Conservation (phyloP, 2,113 vertebrate genomes). For the Dicrurus megarhynchus region DNA sequence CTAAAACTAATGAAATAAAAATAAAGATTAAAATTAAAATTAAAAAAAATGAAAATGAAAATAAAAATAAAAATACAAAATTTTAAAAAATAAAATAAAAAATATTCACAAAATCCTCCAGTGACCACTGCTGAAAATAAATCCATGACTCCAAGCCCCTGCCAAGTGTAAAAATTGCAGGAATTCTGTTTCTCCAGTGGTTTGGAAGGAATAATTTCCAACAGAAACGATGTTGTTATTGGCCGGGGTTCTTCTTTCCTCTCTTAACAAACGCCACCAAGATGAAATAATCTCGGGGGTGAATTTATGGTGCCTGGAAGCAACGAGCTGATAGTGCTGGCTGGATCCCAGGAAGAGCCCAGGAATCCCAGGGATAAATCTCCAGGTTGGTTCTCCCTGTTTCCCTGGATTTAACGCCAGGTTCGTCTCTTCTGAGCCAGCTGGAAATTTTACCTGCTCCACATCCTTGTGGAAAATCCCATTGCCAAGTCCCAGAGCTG, state of each 20-base stretch:
- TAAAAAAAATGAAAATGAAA: too few relatives aligned
- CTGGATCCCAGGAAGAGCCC: neutral
- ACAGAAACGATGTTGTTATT: slow-evolving; percentile 32
- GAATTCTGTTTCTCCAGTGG: slow-evolving; percentile 13
- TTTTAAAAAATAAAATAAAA: neutral
- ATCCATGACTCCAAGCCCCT: neutral
- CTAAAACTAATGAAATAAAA: too few relatives aligned
- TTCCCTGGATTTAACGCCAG: neutral
- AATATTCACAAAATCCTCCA: too few relatives aligned
- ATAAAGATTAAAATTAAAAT: too few relatives aligned
- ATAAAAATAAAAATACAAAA: too few relatives aligned
- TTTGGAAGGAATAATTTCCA: slow-evolving; percentile 34
- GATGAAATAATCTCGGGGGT: neutral
- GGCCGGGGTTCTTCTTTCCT: neutral
- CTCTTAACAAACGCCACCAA: neutral
- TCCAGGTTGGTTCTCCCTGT: neutral
- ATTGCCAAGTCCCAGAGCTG: neutral
- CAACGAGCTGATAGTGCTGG: neutral
- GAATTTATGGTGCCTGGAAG: slow-evolving; percentile 39
- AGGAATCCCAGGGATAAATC: neutral
- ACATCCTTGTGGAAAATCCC: neutral
- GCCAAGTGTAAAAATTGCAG: neutral
- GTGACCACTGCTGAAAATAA: neutral
- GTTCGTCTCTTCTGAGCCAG: neutral
- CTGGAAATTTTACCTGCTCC: neutral